Conservation (phyloP, 2,888 invertebrate genomes). For the Himalopsyche tibetana region DNA sequence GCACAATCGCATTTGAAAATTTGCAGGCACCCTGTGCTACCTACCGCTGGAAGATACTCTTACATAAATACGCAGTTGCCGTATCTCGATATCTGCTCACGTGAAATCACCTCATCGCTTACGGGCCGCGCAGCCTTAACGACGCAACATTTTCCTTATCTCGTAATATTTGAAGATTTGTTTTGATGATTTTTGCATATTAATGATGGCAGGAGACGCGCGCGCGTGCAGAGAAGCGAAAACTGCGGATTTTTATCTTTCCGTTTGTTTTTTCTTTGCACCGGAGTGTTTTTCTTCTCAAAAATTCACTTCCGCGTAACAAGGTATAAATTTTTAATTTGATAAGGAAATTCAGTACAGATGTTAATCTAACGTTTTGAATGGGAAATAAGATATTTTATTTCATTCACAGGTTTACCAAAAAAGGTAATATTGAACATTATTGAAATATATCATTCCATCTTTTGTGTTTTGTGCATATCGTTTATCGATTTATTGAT, state of each 20-base stretch:
- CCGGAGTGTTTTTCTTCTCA: neutral
- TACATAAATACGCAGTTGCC: slow-evolving; percentile 33
- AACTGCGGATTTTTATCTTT: slow-evolving; percentile 10
- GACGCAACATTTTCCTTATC: slow-evolving; percentile 45
- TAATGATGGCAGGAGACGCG: slow-evolving; percentile 36
- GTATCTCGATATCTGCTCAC: slow-evolving; percentile 42
- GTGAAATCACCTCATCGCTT: slow-evolving; percentile 46
- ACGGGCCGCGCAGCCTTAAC: slow-evolving; percentile 39
- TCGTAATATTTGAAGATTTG: slow-evolving; percentile 46
- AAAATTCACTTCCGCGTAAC: slow-evolving; percentile 28
- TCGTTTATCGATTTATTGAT: too few species aligned
- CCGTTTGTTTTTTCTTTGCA: neutral
- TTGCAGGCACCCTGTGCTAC: neutral
- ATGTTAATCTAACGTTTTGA: too few species aligned
- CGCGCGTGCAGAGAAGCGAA: slow-evolving; percentile 29
- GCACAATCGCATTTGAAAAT: neutral
- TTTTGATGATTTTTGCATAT: slow-evolving; percentile 45
- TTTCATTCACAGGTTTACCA: too few species aligned
- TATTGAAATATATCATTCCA: too few species aligned
- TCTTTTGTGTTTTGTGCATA: too few species aligned
- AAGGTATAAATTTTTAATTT: too few species aligned
- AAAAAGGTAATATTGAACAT: too few species aligned
- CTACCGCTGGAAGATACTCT: neutral
- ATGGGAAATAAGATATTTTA: too few species aligned
- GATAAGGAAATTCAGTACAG: too few species aligned